Evolutionary conservation across 1,140 invertebrate genomes (phyloP).

Genomic region (Stegodyphus mimosarum): DNA sequence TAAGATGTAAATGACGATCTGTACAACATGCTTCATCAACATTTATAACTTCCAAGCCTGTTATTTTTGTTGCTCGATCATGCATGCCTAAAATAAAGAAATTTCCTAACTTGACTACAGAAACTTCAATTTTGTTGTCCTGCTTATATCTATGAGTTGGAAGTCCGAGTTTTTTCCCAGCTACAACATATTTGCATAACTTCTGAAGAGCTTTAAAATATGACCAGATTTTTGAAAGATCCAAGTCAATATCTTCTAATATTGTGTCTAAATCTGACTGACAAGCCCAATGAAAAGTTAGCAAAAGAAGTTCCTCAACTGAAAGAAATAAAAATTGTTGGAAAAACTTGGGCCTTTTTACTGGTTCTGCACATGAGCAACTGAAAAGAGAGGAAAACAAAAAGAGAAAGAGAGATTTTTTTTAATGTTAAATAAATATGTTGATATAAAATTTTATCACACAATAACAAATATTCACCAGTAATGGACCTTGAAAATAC

Average conservation of each 20-base stretch:
- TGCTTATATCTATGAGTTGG: neutral
- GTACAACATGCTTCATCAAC: slow-evolving; percentile 1
- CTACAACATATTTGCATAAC: slow-evolving; percentile 7
- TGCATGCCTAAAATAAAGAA: slow-evolving; percentile 33
- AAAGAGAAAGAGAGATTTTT: neutral
- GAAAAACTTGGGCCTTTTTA: slow-evolving; percentile 28
- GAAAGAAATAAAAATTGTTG: neutral
- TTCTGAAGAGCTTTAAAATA: slow-evolving; percentile 42
- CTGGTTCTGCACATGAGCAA: neutral
- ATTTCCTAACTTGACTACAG: slow-evolving; percentile 22
- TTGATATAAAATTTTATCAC: neutral
- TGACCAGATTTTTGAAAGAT: neutral
- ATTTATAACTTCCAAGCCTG: slow-evolving; percentile 17
- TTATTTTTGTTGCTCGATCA: slow-evolving; percentile 18
- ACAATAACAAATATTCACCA: neutral
- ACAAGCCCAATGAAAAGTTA: slow-evolving; percentile 51
- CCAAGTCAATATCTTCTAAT: slow-evolving; percentile 4
- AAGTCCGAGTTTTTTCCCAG: slow-evolving; percentile 19
- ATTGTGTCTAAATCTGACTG: slow-evolving; percentile 22
- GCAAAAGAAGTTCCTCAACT: slow-evolving; percentile 10
- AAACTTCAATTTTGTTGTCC: neutral
- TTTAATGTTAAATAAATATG: neutral
- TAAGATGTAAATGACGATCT: neutral
- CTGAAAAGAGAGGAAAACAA: no score
- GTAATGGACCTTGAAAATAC: neutral